Evolutionary conservation across 1,140 invertebrate species (phyloP).

Genomic region (Cecropterus lyciades): DNA sequence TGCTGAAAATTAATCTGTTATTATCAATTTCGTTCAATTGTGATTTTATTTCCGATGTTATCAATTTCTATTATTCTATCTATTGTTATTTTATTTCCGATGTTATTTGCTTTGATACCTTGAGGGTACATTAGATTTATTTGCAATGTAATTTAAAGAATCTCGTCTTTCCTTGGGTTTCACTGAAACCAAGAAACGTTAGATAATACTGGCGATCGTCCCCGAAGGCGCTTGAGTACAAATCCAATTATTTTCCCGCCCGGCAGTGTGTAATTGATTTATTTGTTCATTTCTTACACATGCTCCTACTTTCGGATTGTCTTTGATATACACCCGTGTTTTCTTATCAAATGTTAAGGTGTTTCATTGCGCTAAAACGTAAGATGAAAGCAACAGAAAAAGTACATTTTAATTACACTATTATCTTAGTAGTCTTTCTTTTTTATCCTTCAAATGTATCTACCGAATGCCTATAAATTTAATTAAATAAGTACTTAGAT

Average conservation of each 20-base stretch:
- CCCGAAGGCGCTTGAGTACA: constrained; percentile 57
- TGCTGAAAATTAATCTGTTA: background rate
- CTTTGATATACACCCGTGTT: constrained; percentile 32
- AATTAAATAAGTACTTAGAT: too few species aligned
- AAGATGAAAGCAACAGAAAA: too few species aligned
- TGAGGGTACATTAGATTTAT: constrained; percentile 2
- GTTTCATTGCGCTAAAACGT: constrained; percentile 43
- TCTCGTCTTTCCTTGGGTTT: background rate
- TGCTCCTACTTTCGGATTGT: constrained; percentile 15
- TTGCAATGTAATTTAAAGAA: constrained; percentile 25
- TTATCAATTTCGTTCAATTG: background rate
- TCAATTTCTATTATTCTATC: too few species aligned
- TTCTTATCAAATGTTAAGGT: constrained; percentile 52
- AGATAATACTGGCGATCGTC: constrained; percentile 59
- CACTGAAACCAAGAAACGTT: constrained; percentile 49
- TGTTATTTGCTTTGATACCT: background rate
- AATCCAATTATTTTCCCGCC: constrained; percentile 72
- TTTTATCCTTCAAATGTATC: too few species aligned
- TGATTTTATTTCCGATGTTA: too few species aligned
- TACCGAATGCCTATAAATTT: too few species aligned
- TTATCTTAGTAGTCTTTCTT: too few species aligned
- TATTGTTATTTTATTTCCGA: too few species aligned
- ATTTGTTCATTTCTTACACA: constrained; percentile 64
- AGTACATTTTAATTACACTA: too few species aligned
- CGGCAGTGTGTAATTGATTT: constrained; percentile 71